Conservation (phyloP, 2,888 invertebrate genomes). For the Dorcus parallelipipedus region DNA sequence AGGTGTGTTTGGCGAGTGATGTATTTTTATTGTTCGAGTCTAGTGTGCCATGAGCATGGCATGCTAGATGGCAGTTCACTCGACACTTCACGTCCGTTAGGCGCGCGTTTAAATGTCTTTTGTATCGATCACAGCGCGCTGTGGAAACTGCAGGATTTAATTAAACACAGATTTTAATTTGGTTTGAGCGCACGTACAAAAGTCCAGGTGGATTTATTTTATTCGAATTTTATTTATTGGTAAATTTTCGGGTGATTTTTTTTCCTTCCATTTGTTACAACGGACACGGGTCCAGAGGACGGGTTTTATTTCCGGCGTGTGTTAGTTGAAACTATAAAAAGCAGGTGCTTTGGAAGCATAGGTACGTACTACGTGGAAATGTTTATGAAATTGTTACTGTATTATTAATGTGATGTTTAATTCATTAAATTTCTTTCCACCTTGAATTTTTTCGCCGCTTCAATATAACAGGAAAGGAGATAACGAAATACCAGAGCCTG, state of each 20-base stretch:
- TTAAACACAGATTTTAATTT: constrained; percentile 42
- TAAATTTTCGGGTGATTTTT: background rate
- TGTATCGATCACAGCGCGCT: constrained; percentile 37
- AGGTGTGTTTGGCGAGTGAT: constrained; percentile 49
- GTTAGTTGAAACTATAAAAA: no score
- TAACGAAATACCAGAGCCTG: constrained; percentile 31
- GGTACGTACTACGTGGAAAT: no score
- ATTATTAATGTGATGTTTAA: constrained; percentile 11
- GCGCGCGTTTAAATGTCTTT: constrained; percentile 44
- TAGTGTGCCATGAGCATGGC: constrained; percentile 41
- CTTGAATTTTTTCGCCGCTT: constrained; percentile 14
- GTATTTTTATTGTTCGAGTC: constrained; percentile 48
- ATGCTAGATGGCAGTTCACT: constrained; percentile 46
- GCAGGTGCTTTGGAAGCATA: no score
- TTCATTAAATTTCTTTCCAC: constrained; percentile 13
- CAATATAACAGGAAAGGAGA: constrained; percentile 34
- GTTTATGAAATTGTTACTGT: background rate
- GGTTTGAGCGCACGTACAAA: constrained; percentile 20
- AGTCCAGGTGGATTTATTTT: constrained; percentile 4
- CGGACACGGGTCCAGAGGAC: no score
- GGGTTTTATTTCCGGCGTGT: no score
- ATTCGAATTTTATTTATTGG: constrained; percentile 2
- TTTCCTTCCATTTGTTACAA: no score
- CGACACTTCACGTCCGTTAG: constrained; percentile 33
- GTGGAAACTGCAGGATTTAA: constrained; percentile 37